Percentiles rank a stretch among this genome's conserved stretches.
phyloP scores from a whole-genome alignment of 1,140 invertebrate species.

The Ericerus pela region DNA sequence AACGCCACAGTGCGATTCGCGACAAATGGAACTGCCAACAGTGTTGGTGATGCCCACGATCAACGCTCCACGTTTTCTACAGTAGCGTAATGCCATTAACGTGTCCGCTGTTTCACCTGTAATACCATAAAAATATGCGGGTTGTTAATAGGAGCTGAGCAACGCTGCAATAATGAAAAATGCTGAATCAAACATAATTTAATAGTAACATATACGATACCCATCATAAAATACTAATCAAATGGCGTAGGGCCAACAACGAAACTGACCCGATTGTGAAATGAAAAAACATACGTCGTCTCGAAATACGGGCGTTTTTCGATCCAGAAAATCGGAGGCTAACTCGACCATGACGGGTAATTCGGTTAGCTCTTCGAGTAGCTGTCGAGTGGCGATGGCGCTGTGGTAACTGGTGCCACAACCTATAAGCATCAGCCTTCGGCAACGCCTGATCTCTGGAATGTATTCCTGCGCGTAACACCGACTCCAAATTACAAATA shows the following conservation, averaged over 20 bases:
- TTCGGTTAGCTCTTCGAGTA: slow-evolving; percentile 96
- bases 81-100: slow-evolving; percentile 85
- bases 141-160: too few relatives aligned
- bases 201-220: too few relatives aligned
- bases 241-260: too few relatives aligned
- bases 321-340: slow-evolving; percentile 94
- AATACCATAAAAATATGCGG: too few relatives aligned
- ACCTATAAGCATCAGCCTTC: slow-evolving; percentile 90
- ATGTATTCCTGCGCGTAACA: slow-evolving; percentile 93
- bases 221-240: too few relatives aligned
- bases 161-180: too few relatives aligned
- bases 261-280: slow-evolving; percentile 89
- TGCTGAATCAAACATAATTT: too few relatives aligned
- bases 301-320: slow-evolving; percentile 94
- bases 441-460: slow-evolving; percentile 90
- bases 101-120: slow-evolving; percentile 98
- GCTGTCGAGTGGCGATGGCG: slow-evolving; percentile 88
- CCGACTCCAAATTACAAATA: too few relatives aligned
- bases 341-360: slow-evolving; percentile 97
- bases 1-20: slow-evolving; percentile 96
- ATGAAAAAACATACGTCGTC: slow-evolving; percentile 99
- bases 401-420: slow-evolving; percentile 99
- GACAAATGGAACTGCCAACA: slow-evolving; percentile 97
- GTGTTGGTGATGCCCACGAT: slow-evolving; percentile 98
- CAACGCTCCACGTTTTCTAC: slow-evolving; percentile 88